Evolutionary conservation across 2,888 invertebrate species (phyloP).

Genomic region (Tromatobia lineatoria): DNA sequence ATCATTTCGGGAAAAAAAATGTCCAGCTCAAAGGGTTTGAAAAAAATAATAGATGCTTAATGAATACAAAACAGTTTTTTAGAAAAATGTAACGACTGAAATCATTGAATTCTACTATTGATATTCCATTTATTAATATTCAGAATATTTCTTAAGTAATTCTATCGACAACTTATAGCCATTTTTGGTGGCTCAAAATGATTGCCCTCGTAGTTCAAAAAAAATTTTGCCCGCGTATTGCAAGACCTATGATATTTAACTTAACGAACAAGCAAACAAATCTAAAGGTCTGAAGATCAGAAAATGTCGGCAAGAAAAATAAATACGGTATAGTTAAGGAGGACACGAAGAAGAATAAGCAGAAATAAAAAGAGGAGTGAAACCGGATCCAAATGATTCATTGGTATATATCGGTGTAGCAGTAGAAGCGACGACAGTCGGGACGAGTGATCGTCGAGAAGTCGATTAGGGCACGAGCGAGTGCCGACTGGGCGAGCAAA

Average conservation of each 20-base stretch:
- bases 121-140: too few species aligned
- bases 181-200: too few species aligned
- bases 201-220: too few species aligned
- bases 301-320: conserved; percentile 6
- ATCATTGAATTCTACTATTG: too few species aligned
- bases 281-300: neutral
- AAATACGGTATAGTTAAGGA: conserved; percentile 31
- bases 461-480: conserved; percentile 46
- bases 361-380: conserved; percentile 20
- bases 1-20: too few species aligned
- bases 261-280: neutral
- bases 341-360: conserved; percentile 22
- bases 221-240: too few species aligned
- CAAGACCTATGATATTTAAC: neutral
- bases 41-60: too few species aligned
- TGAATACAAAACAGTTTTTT: too few species aligned
- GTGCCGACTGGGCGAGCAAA: conserved; percentile 8
- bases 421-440: conserved; percentile 19
- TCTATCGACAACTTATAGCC: too few species aligned
- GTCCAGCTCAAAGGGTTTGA: too few species aligned
- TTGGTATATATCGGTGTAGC: conserved; percentile 21
- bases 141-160: too few species aligned
- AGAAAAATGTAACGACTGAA: too few species aligned
- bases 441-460: conserved; percentile 31
- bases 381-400: conserved; percentile 45